A percentile compares a stretch with the other conserved stretches of the same genome.
Conservation (phyloP, 2,797 vertebrate genomes). For the Tragelaphus eurycerus region DNA sequence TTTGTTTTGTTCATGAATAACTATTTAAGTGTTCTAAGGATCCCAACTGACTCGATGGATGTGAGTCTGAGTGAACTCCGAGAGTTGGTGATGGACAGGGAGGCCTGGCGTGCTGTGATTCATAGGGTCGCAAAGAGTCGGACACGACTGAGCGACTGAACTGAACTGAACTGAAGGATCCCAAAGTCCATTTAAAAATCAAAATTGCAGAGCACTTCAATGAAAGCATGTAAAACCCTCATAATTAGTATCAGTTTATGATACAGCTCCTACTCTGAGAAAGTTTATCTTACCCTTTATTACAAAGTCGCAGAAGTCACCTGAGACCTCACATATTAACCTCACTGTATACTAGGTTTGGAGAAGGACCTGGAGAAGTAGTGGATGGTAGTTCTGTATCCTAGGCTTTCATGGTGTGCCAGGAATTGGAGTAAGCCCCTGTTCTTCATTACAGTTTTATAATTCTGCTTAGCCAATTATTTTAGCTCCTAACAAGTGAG, state of each 20-base stretch:
- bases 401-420: not conserved
- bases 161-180: too few species aligned
- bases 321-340: not conserved
- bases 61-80: too few species aligned
- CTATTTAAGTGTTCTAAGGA: constrained; percentile 36
- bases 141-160: too few species aligned
- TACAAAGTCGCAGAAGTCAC: constrained; percentile 53
- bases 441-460: not conserved
- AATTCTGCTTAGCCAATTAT: not conserved
- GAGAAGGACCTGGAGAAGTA: not conserved
- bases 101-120: too few species aligned
- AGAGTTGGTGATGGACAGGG: too few species aligned
- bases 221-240: not conserved
- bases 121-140: too few species aligned
- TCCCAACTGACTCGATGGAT: not conserved
- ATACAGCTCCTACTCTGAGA: not conserved
- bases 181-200: constrained; percentile 10
- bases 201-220: not conserved
- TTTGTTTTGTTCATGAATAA: not conserved
- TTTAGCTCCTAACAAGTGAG: not conserved
- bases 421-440: not conserved
- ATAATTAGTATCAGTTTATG: not conserved
- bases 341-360: not conserved
- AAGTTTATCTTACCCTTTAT: not conserved
- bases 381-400: not conserved